Evolutionary conservation across 2,797 vertebrate genomes (phyloP).

Genomic region (Sebastes variabilis): DNA sequence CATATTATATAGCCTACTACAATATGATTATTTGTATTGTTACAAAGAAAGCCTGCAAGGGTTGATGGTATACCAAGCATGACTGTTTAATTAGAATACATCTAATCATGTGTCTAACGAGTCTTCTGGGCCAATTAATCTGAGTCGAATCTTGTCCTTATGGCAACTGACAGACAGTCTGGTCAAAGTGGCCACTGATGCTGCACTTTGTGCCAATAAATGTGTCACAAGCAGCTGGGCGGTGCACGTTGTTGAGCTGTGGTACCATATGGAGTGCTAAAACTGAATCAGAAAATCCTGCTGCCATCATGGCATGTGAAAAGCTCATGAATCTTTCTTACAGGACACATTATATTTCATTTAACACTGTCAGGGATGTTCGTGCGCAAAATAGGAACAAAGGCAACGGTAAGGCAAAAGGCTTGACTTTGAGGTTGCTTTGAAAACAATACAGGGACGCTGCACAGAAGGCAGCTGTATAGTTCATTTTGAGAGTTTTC

Average conservation of each 20-base stretch:
- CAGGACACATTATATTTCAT: neutral
- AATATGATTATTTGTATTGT: neutral
- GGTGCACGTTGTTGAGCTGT: constrained; percentile 82
- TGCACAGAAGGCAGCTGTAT: neutral
- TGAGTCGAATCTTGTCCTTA: constrained; percentile 51
- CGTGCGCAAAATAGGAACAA: constrained; percentile 18
- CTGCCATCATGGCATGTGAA: constrained; percentile 51
- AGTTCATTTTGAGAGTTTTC: neutral
- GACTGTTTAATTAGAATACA: constrained; percentile 41
- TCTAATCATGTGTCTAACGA: constrained; percentile 56
- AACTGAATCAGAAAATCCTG: constrained; percentile 62
- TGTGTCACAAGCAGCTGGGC: constrained; percentile 88
- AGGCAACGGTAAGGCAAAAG: neutral
- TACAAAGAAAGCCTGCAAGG: neutral
- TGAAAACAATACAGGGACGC: constrained; percentile 7
- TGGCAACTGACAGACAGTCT: constrained; percentile 70
- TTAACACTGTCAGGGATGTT: neutral
- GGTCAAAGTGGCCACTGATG: constrained; percentile 69
- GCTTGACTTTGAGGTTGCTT: constrained; percentile 22
- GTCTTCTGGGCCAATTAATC: constrained; percentile 61
- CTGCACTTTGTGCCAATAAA: constrained; percentile 82
- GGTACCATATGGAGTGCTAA: constrained; percentile 87
- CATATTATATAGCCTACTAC: neutral
- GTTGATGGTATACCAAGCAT: neutral
- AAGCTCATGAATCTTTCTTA: constrained; percentile 22